These are phyloP conservation scores for Tipula confusa DNA, from an alignment of 2,888 invertebrate species.

Conservation along the genomic window DNA sequence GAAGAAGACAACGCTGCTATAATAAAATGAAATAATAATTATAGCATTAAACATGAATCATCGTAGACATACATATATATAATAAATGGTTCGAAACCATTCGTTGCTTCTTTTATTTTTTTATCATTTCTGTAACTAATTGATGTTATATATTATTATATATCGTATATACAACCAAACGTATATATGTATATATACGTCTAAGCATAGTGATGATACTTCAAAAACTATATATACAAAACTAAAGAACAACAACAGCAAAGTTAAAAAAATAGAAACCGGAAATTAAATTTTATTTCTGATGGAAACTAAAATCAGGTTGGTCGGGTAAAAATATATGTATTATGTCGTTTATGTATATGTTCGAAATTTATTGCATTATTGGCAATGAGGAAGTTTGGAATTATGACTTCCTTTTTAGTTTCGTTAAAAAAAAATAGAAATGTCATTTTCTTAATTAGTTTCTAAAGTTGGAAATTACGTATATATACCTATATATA, in stretches of 20 bases:
- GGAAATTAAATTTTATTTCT: constrained; percentile 20
- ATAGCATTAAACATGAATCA: constrained; percentile 12
- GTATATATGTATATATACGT: not conserved
- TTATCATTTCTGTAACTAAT: constrained; percentile 12
- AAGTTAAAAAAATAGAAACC: not conserved
- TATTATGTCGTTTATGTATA: not conserved
- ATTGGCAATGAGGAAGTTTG: not conserved
- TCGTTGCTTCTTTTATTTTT: too few species aligned
- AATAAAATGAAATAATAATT: not conserved
- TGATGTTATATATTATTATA: not conserved
- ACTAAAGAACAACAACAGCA: too few species aligned
- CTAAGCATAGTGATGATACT: not conserved
- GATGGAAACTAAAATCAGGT: not conserved
- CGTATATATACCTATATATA: too few species aligned
- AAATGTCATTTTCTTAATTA: not conserved
- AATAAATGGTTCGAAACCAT: not conserved
- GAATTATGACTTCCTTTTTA: constrained; percentile 1
- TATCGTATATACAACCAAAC: not conserved
- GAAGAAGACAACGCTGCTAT: constrained; percentile 4
- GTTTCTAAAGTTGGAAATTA: not conserved
- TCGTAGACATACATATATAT: not conserved
- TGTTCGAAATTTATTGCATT: not conserved
- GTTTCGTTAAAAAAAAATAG: not conserved
- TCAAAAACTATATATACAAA: constrained; percentile 12
- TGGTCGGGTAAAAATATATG: not conserved